A percentile compares a stretch with the other conserved stretches of the same genome.
Evolutionary conservation across 2,113 vertebrate species (phyloP).

Genomic region (Channa maculata): DNA sequence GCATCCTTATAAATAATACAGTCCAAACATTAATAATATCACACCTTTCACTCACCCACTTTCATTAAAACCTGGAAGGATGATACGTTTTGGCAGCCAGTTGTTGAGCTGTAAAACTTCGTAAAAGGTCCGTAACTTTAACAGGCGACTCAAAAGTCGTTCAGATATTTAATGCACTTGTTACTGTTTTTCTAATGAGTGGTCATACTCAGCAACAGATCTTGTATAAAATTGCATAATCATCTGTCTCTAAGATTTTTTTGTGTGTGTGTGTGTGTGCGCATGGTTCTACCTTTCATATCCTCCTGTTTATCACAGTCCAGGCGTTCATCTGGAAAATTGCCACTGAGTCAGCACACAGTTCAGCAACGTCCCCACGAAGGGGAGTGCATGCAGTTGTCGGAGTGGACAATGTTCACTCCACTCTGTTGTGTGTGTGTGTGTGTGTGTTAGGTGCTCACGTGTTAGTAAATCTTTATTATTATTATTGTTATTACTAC

Average conservation of each 20-base stretch:
- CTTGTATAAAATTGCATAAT: conserved; percentile 2
- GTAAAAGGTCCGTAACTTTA: neutral
- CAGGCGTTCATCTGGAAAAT: conserved; percentile 47
- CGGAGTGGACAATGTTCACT: neutral
- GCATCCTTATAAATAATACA: conserved; percentile 18
- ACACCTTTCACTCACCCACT: conserved; percentile 5
- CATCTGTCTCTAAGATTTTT: conserved; percentile 16
- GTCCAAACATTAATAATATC: conserved; percentile 1
- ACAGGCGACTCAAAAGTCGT: conserved; percentile 4
- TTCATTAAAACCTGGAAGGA: neutral
- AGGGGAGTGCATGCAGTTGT: conserved; percentile 13
- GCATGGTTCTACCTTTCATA: neutral
- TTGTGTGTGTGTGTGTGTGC: neutral
- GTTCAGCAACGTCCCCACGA: conserved; percentile 8
- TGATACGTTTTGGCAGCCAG: neutral
- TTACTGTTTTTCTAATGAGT: neutral
- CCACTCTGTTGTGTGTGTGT: neutral
- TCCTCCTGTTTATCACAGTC: conserved; percentile 36
- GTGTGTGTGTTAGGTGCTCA: neutral
- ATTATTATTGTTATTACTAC: conserved; percentile 1
- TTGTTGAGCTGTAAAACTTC: conserved; percentile 3
- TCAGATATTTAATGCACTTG: conserved; percentile 4
- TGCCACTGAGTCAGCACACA: conserved; percentile 39
- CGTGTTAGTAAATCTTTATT: conserved; percentile 25
- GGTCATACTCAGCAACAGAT: conserved; percentile 4